These are phyloP conservation scores for Darevskia nairensis DNA, from an alignment of 2,797 vertebrate genomes.

Conservation along the genomic window DNA sequence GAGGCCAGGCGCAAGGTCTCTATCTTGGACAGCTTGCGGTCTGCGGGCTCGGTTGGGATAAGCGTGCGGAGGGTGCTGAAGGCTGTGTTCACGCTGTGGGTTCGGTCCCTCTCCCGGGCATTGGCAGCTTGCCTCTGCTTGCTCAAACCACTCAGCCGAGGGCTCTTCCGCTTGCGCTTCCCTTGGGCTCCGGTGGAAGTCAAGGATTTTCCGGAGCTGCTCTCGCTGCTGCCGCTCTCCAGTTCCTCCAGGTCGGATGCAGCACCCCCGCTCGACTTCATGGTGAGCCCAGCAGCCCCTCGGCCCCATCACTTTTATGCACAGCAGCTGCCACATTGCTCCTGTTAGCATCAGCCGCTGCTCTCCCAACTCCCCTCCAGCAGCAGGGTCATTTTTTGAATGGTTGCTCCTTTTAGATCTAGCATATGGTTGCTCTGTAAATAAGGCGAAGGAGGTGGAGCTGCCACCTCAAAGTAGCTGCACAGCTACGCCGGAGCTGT, in stretches of 20 bases:
- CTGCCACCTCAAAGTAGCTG: constrained; percentile 46
- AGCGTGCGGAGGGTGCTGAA: constrained; percentile 89
- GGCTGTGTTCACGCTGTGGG: constrained; percentile 91
- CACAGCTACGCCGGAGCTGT: constrained; percentile 38
- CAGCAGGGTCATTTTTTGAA: constrained; percentile 82
- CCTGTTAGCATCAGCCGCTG: constrained; percentile 53
- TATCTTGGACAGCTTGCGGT: constrained; percentile 91
- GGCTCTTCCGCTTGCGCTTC: constrained; percentile 60
- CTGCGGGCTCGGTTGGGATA: constrained; percentile 90
- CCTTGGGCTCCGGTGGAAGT: constrained; percentile 60
- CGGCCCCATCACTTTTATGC: constrained; percentile 80
- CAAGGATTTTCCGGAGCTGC: constrained; percentile 77
- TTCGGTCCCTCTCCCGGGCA: constrained; percentile 88
- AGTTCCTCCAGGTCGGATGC: constrained; percentile 76
- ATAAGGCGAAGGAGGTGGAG: constrained; percentile 83
- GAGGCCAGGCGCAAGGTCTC: constrained; percentile 91
- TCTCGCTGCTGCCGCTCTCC: constrained; percentile 81
- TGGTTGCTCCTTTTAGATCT: constrained; percentile 86
- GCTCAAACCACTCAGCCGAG: constrained; percentile 72
- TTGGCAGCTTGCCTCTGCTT: constrained; percentile 90
- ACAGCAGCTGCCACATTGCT: constrained; percentile 63
- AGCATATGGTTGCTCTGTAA: constrained; percentile 71
- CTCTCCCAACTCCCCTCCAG: constrained; percentile 64
- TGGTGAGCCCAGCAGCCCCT: constrained; percentile 57
- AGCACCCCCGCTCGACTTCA: constrained; percentile 50